Evolutionary conservation across 2,888 invertebrate genomes (phyloP).

Genomic region (Rhimphoctona megacephalus): DNA sequence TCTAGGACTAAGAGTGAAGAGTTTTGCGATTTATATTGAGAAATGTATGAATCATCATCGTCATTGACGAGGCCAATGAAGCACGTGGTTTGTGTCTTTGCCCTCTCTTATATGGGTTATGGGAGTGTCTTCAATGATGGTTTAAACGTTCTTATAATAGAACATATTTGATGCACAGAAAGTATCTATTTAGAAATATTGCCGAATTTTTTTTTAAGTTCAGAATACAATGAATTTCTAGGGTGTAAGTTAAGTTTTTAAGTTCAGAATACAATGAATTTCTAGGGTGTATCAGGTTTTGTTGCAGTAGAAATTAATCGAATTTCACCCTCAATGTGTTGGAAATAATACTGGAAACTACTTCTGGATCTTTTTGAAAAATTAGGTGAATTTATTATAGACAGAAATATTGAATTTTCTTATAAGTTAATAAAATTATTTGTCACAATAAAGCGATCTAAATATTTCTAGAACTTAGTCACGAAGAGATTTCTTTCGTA

Average conservation of each 20-base stretch:
- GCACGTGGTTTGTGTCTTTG: slow-evolving; percentile 38
- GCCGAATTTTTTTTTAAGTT: background rate
- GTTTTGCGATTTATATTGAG: slow-evolving; percentile 26
- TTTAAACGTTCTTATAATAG: background rate
- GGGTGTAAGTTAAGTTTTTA: too few relatives aligned
- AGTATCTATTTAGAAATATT: background rate
- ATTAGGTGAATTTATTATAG: background rate
- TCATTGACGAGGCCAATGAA: slow-evolving; percentile 39
- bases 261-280: background rate
- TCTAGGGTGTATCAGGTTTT: background rate
- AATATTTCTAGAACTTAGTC: background rate
- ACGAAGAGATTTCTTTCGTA: background rate
- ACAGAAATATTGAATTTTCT: too few relatives aligned
- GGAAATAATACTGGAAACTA: background rate
- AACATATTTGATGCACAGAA: slow-evolving; percentile 10
- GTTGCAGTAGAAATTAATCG: background rate
- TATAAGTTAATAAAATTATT: background rate
- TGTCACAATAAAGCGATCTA: background rate
- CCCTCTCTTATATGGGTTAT: slow-evolving; percentile 2
- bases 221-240: background rate
- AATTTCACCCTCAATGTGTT: background rate
- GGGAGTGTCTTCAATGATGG: slow-evolving; percentile 3
- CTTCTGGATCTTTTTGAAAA: background rate
- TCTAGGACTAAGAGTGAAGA: background rate
- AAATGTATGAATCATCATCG: slow-evolving; percentile 42